Percentiles rank a stretch among this genome's conserved stretches.
phyloP scores from a whole-genome alignment of 1,140 invertebrate species.

The Aphaenogaster floridana region DNA sequence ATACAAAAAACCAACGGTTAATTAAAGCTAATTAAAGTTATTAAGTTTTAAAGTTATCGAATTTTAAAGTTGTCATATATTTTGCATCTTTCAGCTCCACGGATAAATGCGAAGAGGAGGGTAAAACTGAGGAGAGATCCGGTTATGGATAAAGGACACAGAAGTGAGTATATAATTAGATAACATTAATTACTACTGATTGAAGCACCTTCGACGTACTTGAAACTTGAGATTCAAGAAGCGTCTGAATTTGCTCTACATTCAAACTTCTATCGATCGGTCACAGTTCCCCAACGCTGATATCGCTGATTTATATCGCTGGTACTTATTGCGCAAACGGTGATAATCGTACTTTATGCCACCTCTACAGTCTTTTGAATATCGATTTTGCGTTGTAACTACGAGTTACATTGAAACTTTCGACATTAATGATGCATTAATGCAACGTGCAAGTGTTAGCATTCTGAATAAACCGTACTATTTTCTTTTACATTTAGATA shows the following conservation, averaged over 20 bases:
- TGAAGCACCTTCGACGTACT: constrained; percentile 10
- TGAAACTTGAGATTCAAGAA: constrained; percentile 28
- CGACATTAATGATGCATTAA: neutral
- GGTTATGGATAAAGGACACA: constrained; percentile 92
- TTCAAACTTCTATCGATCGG: constrained; percentile 6
- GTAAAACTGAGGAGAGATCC: constrained; percentile 93
- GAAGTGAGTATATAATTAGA: constrained; percentile 90
- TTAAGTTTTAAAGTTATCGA: neutral
- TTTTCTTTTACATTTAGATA: neutral
- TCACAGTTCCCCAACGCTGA: neutral
- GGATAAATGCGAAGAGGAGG: constrained; percentile 90
- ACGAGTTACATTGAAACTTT: neutral
- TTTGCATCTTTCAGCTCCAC: constrained; percentile 87
- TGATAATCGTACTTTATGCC: neutral
- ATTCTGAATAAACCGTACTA: neutral
- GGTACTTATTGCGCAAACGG: neutral
- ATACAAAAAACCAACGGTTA: neutral
- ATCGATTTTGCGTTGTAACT: neutral
- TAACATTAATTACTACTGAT: constrained; percentile 23
- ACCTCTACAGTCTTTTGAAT: constrained; percentile 3
- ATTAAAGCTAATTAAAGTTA: neutral
- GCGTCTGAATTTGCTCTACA: constrained; percentile 6
- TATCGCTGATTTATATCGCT: constrained; percentile 14
- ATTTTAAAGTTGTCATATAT: neutral
- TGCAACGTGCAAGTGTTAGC: neutral